Evolutionary conservation across 37 sponge, comb jelly and placozoan genomes (phyloP).

Genomic region (Ianthella basta): DNA sequence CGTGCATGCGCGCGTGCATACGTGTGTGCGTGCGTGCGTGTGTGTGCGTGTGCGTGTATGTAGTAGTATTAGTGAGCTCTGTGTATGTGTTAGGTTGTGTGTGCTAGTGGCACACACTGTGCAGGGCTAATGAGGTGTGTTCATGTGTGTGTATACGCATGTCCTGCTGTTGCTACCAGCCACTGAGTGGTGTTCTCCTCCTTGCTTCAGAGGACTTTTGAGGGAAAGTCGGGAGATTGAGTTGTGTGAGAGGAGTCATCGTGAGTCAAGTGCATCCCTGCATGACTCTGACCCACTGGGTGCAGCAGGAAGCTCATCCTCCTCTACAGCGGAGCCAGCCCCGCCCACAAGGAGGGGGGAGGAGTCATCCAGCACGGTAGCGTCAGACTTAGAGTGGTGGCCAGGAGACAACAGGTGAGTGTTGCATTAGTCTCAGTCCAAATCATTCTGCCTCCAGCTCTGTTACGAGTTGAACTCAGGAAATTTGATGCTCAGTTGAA

Average conservation of each 20-base stretch:
- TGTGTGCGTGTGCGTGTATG: too few relatives aligned
- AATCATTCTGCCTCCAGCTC: background rate
- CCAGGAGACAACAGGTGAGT: background rate
- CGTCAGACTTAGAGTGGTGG: constrained; percentile 17
- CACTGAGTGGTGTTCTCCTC: too few relatives aligned
- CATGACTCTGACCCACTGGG: background rate
- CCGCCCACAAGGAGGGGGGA: background rate
- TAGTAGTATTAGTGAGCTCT: too few relatives aligned
- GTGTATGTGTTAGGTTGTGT: too few relatives aligned
- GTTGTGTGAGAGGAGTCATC: background rate
- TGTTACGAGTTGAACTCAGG: background rate
- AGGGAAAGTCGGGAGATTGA: constrained; percentile 21
- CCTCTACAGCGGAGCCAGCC: background rate
- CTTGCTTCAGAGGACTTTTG: constrained; percentile 23
- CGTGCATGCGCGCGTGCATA: too few relatives aligned
- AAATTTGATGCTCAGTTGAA: too few relatives aligned
- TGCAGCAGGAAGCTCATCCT: background rate
- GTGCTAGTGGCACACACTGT: too few relatives aligned
- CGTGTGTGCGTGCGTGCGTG: too few relatives aligned
- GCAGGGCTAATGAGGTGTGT: too few relatives aligned
- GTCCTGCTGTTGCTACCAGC: too few relatives aligned
- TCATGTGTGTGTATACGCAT: too few relatives aligned
- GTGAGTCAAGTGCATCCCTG: constrained; percentile 6
- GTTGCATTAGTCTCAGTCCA: background rate
- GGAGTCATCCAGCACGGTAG: background rate